Evolutionary conservation across 2,113 vertebrate species (phyloP).

Genomic region (Salvator merianae): DNA sequence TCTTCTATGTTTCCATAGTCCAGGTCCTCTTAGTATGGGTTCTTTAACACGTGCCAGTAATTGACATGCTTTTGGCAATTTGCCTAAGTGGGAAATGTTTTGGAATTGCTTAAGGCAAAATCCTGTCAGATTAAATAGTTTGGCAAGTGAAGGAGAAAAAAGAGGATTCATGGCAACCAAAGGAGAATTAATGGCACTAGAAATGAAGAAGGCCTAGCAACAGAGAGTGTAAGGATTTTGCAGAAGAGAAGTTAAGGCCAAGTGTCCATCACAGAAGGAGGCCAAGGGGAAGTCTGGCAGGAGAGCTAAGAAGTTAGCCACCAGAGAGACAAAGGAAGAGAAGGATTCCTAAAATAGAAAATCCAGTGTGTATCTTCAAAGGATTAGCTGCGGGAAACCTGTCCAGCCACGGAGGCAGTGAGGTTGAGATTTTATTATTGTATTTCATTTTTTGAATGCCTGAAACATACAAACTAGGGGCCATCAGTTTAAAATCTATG

Average conservation of each 20-base stretch:
- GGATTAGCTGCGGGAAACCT: conserved; percentile 72
- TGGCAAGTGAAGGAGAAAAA: conserved; percentile 17
- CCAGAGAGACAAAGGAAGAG: conserved; percentile 65
- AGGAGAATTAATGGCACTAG: background rate
- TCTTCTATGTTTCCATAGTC: conserved; percentile 46
- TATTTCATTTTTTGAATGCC: conserved; percentile 52
- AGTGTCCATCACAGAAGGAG: conserved; percentile 50
- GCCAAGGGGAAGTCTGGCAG: conserved; percentile 65
- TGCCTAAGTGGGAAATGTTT: conserved; percentile 16
- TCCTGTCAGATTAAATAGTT: conserved; percentile 16
- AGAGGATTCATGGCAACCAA: background rate
- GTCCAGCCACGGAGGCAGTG: conserved; percentile 56
- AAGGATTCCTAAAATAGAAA: conserved; percentile 67
- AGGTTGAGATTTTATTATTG: conserved; percentile 66
- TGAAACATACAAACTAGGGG: conserved; percentile 46
- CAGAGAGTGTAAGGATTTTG: conserved; percentile 25
- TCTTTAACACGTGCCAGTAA: conserved; percentile 14
- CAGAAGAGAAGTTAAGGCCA: conserved; percentile 47
- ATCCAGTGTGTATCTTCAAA: conserved; percentile 67
- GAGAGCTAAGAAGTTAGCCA: conserved; percentile 58
- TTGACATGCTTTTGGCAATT: conserved; percentile 25
- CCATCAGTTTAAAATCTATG: background rate
- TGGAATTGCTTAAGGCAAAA: conserved; percentile 7
- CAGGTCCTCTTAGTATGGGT: conserved; percentile 53
- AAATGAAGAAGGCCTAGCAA: conserved; percentile 13